These are phyloP conservation scores for Lordiphosa mommai DNA, from an alignment of 1,140 invertebrate species.

Conservation along the genomic window DNA sequence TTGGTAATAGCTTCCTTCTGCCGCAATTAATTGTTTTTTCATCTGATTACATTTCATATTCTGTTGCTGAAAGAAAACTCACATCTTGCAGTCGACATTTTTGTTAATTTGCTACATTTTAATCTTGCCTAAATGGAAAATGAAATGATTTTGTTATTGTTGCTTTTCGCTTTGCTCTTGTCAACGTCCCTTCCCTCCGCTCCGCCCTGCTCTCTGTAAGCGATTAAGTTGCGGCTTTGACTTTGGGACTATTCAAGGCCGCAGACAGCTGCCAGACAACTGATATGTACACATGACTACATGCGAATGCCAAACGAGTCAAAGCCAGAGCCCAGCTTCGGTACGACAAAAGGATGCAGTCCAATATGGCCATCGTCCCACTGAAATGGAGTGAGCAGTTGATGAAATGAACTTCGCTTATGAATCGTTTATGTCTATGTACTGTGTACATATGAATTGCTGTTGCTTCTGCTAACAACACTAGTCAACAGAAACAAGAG, in stretches of 20 bases:
- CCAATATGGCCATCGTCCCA: neutral
- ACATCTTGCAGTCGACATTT: too few relatives aligned
- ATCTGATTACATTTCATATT: too few relatives aligned
- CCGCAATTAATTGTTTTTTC: too few relatives aligned
- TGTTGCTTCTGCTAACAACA: constrained; percentile 10
- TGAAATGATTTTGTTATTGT: constrained; percentile 18
- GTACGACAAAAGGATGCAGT: constrained; percentile 53
- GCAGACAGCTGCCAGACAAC: constrained; percentile 78
- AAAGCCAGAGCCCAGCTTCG: constrained; percentile 26
- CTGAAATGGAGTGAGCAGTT: constrained; percentile 9
- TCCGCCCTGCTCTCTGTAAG: constrained; percentile 10
- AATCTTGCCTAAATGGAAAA: constrained; percentile 17
- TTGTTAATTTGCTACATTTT: too few relatives aligned
- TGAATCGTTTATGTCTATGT: constrained; percentile 38
- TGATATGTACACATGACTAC: constrained; percentile 75
- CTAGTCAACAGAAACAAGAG: constrained; percentile 11
- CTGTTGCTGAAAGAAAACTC: too few relatives aligned
- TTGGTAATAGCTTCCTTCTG: too few relatives aligned
- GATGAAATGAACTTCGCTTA: constrained; percentile 62
- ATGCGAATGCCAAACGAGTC: constrained; percentile 38
- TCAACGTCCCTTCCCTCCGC: constrained; percentile 23
- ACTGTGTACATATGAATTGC: neutral
- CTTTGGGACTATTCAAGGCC: constrained; percentile 65
- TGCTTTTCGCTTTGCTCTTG: constrained; percentile 28
- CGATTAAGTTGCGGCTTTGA: constrained; percentile 72